Conservation (phyloP, 2,888 invertebrate species). For the Caenorhabditis japonica region DNA sequence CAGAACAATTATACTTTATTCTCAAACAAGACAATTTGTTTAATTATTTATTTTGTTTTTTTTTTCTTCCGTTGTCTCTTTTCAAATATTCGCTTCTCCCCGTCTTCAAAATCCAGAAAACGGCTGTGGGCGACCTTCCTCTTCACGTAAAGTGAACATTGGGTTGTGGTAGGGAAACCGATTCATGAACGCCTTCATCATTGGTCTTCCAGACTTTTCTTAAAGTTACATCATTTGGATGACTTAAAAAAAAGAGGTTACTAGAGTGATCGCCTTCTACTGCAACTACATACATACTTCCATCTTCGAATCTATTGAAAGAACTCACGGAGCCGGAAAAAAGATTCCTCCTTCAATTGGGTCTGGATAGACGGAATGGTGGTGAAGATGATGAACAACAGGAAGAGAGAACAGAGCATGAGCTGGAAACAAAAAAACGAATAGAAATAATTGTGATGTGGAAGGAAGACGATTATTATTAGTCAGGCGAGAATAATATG, state of each 20-base stretch:
- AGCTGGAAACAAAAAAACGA: slow-evolving; percentile 18
- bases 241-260: too few species aligned
- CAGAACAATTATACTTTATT: too few species aligned
- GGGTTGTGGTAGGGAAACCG: slow-evolving; percentile 55
- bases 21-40: too few species aligned
- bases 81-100: too few species aligned
- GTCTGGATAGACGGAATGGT: slow-evolving; percentile 11
- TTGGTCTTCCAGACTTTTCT: slow-evolving; percentile 47
- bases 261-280: too few species aligned
- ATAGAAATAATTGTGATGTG: slow-evolving; percentile 12
- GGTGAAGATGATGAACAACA: slow-evolving; percentile 38
- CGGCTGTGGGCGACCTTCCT: slow-evolving; percentile 38
- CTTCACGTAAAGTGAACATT: slow-evolving; percentile 47
- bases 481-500: slow-evolving; percentile 44
- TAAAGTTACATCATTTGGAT: too few species aligned
- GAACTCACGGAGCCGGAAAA: slow-evolving; percentile 52
- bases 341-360: slow-evolving; percentile 31
- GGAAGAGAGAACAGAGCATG: slow-evolving; percentile 28
- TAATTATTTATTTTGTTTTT: too few species aligned
- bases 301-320: too few species aligned
- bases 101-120: slow-evolving; percentile 34
- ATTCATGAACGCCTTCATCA: slow-evolving; percentile 51
- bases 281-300: too few species aligned
- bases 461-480: slow-evolving; percentile 43
- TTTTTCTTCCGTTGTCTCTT: too few species aligned